Conservation (phyloP, 2,113 vertebrate species). For the Nycticorax nycticorax region DNA sequence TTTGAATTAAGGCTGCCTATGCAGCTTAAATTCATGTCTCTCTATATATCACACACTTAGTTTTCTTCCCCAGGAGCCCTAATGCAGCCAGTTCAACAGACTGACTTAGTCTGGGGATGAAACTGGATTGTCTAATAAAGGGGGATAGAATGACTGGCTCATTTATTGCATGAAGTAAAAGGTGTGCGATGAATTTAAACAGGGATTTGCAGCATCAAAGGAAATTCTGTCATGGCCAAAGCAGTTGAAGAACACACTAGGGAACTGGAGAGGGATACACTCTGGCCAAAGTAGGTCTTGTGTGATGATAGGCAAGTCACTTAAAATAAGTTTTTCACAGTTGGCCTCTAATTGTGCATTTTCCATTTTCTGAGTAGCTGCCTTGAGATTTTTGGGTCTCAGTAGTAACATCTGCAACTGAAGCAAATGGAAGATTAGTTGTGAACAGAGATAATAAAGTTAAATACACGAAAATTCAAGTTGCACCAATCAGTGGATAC, state of each 20-base stretch:
- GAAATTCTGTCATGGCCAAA: neutral
- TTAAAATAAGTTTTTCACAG: slow-evolving; percentile 2
- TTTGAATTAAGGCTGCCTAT: neutral
- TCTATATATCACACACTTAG: neutral
- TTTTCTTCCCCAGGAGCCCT: neutral
- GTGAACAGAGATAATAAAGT: neutral
- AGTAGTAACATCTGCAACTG: neutral
- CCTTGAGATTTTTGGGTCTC: neutral
- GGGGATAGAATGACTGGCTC: neutral
- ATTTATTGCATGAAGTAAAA: slow-evolving; percentile 20
- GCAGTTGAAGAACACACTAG: neutral
- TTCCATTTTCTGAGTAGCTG: slow-evolving; percentile 16
- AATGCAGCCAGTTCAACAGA: neutral
- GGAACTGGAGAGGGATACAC: neutral
- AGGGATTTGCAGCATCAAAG: slow-evolving; percentile 14
- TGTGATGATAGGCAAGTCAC: neutral
- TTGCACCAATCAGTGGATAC: neutral
- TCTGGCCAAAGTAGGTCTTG: neutral
- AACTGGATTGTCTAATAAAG: neutral
- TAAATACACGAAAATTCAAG: neutral
- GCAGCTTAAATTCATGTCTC: neutral
- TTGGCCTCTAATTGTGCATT: neutral
- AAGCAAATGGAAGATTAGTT: neutral
- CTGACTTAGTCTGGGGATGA: neutral
- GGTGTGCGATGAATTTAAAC: neutral